Base-by-base conservation (phyloP, 1,140 invertebrate species). In the Drosophila seguyi region DNA sequence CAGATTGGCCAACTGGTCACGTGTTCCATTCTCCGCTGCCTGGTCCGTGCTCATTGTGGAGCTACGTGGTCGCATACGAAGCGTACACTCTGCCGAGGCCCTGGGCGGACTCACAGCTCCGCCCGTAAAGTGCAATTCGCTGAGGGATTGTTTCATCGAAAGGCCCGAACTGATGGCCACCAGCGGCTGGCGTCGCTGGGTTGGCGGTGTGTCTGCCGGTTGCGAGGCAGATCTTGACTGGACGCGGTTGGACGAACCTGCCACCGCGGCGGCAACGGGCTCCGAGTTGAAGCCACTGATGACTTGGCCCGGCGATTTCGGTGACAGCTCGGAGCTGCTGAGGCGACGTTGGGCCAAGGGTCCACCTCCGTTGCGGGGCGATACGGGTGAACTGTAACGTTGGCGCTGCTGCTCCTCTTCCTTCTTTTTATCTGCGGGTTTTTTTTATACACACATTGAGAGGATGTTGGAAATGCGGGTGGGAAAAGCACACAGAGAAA, bases 141-240 rank as follows among this genome's bases (percentile, higher is more conserved):
- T 81, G 38, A 92, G 79, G 63, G 83, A 92, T 65, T 92, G 91
- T 57, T 92, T 92, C 75, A 92, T 91, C 16, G 75, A 81, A 11
- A 88, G 14, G 36, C 80, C 81, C 6, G 82, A 79, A 2, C 79
- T 66, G 0, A 79, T 77, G 53, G 91, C 88, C 50, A 92, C 63
- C 18, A 91, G 20, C 0, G 78, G 78, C 1, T 77, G 74, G 8
- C 82, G 72, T 4, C 75, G 72, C n/a, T 90, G 76, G 3, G 27
- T 22, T 14, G 67, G 63, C 4, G 71, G 77, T 16, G 76, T 81
- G 10, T 90, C 79, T 8, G 44, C 48, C 0, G 88, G 77, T 2
- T 83, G 84, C 8, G 79, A 80, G 13, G 53, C 55, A 27, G 79
- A 77, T 3, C 84, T 69, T 13, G 56, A 6, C 5, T 25, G 22